phyloP scores from a whole-genome alignment of 1,140 invertebrate species.

The Battus philenor region DNA sequence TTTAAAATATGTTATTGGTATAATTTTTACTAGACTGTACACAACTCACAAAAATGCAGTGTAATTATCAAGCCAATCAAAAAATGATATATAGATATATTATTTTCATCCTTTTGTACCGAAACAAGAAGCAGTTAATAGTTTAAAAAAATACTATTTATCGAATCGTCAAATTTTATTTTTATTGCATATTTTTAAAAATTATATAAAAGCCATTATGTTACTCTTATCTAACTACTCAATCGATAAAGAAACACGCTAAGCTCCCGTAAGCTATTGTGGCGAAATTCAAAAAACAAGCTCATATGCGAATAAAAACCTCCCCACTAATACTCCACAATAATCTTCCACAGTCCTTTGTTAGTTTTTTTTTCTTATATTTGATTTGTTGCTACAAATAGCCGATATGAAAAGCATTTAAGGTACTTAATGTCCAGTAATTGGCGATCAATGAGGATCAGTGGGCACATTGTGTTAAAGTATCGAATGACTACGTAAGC shows the following conservation, averaged over 20 bases:
- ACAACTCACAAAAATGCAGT: no score
- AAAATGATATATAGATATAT: no score
- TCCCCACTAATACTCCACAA: slow-evolving; percentile 49
- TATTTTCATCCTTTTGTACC: no score
- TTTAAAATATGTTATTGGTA: no score
- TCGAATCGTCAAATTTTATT: no score
- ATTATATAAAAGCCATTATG: no score
- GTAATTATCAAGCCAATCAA: no score
- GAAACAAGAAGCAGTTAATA: no score
- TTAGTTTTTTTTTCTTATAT: slow-evolving; percentile 55
- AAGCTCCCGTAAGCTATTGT: slow-evolving; percentile 50
- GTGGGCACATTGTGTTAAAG: slow-evolving; percentile 72
- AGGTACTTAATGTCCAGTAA: slow-evolving; percentile 76
- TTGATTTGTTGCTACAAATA: slow-evolving; percentile 74
- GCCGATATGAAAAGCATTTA: slow-evolving; percentile 66
- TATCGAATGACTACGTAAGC: slow-evolving; percentile 45
- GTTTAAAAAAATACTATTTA: no score
- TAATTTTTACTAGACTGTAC: no score
- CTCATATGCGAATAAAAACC: slow-evolving; percentile 57
- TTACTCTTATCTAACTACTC: no score
- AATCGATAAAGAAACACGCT: slow-evolving; percentile 31
- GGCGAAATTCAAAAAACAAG: slow-evolving; percentile 44
- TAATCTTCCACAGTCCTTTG: slow-evolving; percentile 64
- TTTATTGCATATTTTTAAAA: no score
- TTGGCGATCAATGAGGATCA: slow-evolving; percentile 75